Conservation (phyloP, 2,113 vertebrate genomes). For the Trochalopteron elliotii region DNA sequence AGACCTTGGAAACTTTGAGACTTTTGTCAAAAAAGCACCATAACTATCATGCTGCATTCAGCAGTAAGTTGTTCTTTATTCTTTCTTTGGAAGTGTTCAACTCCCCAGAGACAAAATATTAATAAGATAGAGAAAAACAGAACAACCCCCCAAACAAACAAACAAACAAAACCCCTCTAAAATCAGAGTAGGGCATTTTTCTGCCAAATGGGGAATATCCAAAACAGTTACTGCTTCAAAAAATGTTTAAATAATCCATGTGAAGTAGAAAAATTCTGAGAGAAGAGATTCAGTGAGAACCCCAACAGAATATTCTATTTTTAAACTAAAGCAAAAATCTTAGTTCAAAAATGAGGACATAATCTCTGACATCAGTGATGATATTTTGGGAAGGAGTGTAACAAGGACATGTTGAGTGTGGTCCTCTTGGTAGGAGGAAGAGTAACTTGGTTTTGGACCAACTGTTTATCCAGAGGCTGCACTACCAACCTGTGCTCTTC, state of each 20-base stretch:
- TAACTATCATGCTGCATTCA: neutral
- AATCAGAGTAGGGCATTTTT: neutral
- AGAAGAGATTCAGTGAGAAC: neutral
- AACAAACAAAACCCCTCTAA: neutral
- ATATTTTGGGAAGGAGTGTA: neutral
- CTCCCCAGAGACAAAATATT: neutral
- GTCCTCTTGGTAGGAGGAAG: neutral
- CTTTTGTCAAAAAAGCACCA: neutral
- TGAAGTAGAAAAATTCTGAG: neutral
- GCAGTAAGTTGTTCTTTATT: neutral
- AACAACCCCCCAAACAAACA: neutral
- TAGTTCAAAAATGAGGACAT: neutral
- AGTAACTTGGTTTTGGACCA: neutral
- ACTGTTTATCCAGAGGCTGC: neutral
- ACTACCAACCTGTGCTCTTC: neutral
- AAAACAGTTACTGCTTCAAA: neutral
- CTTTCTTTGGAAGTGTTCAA: neutral
- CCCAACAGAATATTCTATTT: neutral
- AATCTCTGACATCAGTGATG: neutral
- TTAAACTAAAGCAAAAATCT: neutral
- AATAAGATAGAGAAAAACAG: neutral
- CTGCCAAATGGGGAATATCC: neutral
- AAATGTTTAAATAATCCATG: neutral
- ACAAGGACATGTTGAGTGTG: accelerated
- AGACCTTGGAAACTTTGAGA: neutral